Evolutionary conservation across 2,888 invertebrate species (phyloP).

Genomic region (Lagria hirta): DNA sequence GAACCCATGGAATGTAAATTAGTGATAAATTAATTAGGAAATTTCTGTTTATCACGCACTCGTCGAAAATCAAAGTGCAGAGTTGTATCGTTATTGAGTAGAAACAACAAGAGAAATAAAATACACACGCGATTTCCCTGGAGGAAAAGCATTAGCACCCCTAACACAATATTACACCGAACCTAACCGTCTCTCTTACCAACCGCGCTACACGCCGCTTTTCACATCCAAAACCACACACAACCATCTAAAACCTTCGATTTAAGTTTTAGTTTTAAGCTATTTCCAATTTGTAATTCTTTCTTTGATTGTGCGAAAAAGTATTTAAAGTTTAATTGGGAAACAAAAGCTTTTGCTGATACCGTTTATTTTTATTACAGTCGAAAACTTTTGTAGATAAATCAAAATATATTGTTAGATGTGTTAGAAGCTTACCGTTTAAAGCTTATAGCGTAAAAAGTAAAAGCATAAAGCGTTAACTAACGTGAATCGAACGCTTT

Average conservation of each 20-base stretch:
- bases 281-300: conserved; percentile 14
- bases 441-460: too few relatives aligned
- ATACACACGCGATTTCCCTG: conserved; percentile 42
- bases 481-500: too few relatives aligned
- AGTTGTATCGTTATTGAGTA: conserved; percentile 1
- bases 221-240: conserved; percentile 25
- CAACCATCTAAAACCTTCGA: conserved; percentile 30
- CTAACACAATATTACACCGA: conserved; percentile 44
- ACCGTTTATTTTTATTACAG: too few relatives aligned
- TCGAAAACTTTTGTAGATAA: too few relatives aligned
- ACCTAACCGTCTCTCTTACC: conserved; percentile 40
- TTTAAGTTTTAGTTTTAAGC: conserved; percentile 31
- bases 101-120: conserved; percentile 25
- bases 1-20: conserved; percentile 21
- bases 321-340: too few relatives aligned
- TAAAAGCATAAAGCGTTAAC: too few relatives aligned
- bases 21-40: conserved; percentile 28
- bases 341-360: too few relatives aligned
- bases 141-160: conserved; percentile 43
- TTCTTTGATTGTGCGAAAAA: conserved; percentile 1
- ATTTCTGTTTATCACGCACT: conserved; percentile 24
- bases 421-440: too few relatives aligned
- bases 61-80: not conserved
- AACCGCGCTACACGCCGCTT: conserved; percentile 37
- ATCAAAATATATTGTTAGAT: too few relatives aligned